Evolutionary conservation across 2,113 vertebrate genomes (phyloP), one percentile per base, ranked within the genome.

Genomic region (Austrofundulus limnaeus): DNA sequence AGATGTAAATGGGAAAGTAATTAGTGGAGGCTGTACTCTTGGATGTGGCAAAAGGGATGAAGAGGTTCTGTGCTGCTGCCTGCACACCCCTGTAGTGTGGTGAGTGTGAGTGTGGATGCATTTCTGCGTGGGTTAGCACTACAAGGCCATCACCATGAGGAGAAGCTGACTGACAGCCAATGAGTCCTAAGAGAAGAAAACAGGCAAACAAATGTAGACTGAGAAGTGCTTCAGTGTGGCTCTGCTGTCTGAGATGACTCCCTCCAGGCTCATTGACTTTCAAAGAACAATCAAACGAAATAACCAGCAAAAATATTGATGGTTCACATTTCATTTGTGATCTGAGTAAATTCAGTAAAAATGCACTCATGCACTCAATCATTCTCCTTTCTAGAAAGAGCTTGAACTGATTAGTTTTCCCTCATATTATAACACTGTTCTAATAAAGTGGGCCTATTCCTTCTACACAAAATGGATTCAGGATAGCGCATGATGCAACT

Each of bases 1-100:
- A 39, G 47, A 39, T 81, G 68, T 62, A 61, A 82, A 77, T 64
- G 69, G 28, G 62, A 75, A 74, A 88, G 77, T 82, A 87, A 88
- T 87, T 87, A 89, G 80, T 62, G 24, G 58, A 75, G 57, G 61
- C 58, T 66, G 55, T 81, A 69, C 66, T 73, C 70, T 78, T 72
- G 57, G 68, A 85, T 66, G 69, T 81, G 48, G 58, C 16, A 17
- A 60, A 47, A 72, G 31, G 47, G 67, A 84, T 47, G 49, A 63
- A 17, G 21, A 25, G 56, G 66, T 78, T 69, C 81, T 81, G 70
- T 82, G 53, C 64, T 61, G 10, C 60, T 25, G 74, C 45, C 54
- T 67, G 52, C 58, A 45, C 42, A 16, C 15, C 56, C 65, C 31
- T 34, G 31, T 34, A 9, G 31, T 34, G 8, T 34, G 31, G 5